Evolutionary conservation across 2,888 invertebrate species (phyloP).

Genomic region (Mylabris sibirica): DNA sequence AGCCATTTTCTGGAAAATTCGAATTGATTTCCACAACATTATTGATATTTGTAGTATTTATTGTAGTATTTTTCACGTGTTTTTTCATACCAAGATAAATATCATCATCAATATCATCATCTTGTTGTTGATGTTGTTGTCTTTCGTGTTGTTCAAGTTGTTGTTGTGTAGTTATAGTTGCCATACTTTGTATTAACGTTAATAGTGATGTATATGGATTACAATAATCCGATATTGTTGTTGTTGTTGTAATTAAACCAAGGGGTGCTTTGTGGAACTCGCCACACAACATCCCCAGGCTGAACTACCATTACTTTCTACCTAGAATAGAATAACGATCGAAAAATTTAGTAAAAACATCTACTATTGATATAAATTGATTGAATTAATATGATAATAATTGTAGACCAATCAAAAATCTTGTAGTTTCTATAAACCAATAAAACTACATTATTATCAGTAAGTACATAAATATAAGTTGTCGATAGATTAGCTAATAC

Average conservation of each 20-base stretch:
- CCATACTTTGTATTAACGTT: slow-evolving; percentile 68
- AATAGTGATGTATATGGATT: slow-evolving; percentile 69
- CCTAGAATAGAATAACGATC: slow-evolving; percentile 48
- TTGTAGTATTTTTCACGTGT: background rate
- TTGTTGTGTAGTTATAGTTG: slow-evolving; percentile 63
- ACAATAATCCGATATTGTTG: slow-evolving; percentile 58
- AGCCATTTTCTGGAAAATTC: slow-evolving; percentile 80
- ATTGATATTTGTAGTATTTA: slow-evolving; percentile 9
- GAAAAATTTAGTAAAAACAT: too few relatives aligned
- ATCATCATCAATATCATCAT: slow-evolving; percentile 71
- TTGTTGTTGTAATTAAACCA: slow-evolving; percentile 60
- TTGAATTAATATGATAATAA: background rate
- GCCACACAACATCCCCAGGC: slow-evolving; percentile 64
- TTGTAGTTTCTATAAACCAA: background rate
- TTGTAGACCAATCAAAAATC: background rate
- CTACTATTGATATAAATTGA: too few relatives aligned
- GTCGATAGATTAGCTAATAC: background rate
- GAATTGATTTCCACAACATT: slow-evolving; percentile 9
- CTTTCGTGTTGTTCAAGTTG: slow-evolving; percentile 37
- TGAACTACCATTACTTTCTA: slow-evolving; percentile 55
- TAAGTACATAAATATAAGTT: background rate
- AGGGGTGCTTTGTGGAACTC: slow-evolving; percentile 63
- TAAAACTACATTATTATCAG: background rate
- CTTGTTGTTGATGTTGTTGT: slow-evolving; percentile 47
- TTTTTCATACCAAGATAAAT: slow-evolving; percentile 67